These are phyloP conservation scores for Cryptus viduatorius DNA, from an alignment of 2,888 invertebrate genomes.

Conservation along the genomic window DNA sequence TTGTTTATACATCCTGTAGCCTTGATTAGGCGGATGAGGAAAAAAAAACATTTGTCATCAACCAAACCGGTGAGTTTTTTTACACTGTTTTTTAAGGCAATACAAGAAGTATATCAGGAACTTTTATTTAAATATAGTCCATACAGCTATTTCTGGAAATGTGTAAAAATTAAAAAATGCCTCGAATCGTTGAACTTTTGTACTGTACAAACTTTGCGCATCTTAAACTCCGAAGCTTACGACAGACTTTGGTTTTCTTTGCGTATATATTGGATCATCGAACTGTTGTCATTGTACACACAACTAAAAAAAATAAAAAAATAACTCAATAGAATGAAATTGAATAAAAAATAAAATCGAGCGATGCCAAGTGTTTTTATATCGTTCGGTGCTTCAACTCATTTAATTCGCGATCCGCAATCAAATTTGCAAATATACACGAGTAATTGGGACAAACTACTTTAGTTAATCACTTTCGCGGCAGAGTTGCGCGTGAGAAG, in stretches of 20 bases:
- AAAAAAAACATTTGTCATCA: neutral
- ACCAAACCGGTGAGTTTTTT: neutral
- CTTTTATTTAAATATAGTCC: neutral
- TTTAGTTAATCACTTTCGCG: neutral
- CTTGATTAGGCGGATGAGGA: no score
- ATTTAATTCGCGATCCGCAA: neutral
- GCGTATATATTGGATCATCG: neutral
- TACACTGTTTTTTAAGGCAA: neutral
- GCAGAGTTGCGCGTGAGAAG: neutral
- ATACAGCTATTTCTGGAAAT: neutral
- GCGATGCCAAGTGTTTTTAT: neutral
- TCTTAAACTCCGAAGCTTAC: neutral
- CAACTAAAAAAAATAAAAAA: neutral
- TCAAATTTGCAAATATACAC: neutral
- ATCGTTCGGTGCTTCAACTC: neutral
- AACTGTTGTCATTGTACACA: neutral
- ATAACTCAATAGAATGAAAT: neutral
- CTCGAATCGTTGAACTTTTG: neutral
- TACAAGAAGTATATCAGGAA: neutral
- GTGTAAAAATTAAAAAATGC: no score
- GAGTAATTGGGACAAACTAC: neutral
- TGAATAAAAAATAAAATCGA: neutral
- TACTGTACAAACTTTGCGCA: neutral
- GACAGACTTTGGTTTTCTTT: neutral
- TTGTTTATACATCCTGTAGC: conserved; percentile 11